These are phyloP conservation scores for Ptychodera flava DNA, from an alignment of 35 echinoderm and acorn worm genomes.

Conservation along the genomic window DNA sequence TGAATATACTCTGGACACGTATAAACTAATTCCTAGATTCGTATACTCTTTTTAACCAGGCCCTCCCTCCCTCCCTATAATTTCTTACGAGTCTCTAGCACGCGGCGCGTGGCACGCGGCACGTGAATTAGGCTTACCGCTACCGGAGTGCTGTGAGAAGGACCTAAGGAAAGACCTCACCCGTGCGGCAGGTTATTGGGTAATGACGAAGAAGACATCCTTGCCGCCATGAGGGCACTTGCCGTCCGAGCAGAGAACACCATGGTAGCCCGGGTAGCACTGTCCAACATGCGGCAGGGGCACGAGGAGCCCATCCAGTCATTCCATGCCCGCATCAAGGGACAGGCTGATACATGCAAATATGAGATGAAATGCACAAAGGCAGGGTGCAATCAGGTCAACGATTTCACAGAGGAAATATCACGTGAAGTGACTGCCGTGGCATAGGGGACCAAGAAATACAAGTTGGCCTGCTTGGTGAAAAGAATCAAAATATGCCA, in stretches of 20 bases:
- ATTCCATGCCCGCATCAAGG: constrained; percentile 24
- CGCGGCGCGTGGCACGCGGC: too few relatives aligned
- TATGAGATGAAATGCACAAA: constrained; percentile 17
- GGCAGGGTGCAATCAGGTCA: background rate
- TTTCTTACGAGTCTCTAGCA: too few relatives aligned
- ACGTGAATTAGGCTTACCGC: too few relatives aligned
- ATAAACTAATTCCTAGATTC: too few relatives aligned
- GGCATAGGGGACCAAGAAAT: constrained; percentile 39
- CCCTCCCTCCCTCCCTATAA: too few relatives aligned
- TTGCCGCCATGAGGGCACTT: constrained; percentile 8
- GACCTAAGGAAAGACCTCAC: constrained; percentile 29
- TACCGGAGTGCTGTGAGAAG: constrained; percentile 43
- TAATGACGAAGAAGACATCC: constrained; percentile 19
- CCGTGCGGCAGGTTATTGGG: constrained; percentile 18
- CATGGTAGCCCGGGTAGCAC: constrained; percentile 29
- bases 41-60: too few relatives aligned
- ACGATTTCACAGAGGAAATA: constrained; percentile 24
- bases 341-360: constrained; percentile 31
- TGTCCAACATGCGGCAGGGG: constrained; percentile 45
- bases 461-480: constrained; percentile 34
- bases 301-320: constrained; percentile 21
- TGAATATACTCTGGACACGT: too few relatives aligned
- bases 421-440: constrained; percentile 26
- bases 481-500: constrained; percentile 44
- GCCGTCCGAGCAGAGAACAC: too few relatives aligned